Evolutionary conservation across 2,888 invertebrate species (phyloP).

Genomic region (Miltochrista miniata): DNA sequence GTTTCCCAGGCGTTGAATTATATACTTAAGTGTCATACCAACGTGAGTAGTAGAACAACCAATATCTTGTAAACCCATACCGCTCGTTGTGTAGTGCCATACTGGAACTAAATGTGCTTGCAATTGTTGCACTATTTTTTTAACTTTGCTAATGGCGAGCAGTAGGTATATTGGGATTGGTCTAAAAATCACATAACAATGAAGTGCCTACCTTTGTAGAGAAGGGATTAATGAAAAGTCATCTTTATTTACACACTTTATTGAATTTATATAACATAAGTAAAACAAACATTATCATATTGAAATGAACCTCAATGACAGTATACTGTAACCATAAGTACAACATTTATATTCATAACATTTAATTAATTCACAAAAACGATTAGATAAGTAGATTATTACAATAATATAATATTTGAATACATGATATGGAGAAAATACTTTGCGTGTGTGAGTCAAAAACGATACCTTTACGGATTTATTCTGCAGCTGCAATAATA

Average conservation of each 20-base stretch:
- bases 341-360: conserved; percentile 79
- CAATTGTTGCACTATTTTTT: too few species aligned
- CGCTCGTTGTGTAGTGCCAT: too few species aligned
- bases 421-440: conserved; percentile 54
- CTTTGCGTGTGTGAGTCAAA: conserved; percentile 39
- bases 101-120: too few species aligned
- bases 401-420: conserved; percentile 69
- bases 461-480: conserved; percentile 22
- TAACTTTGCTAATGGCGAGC: too few species aligned
- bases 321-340: conserved; percentile 79
- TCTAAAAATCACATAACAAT: too few species aligned
- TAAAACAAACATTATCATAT: conserved; percentile 79
- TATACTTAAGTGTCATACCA: too few species aligned
- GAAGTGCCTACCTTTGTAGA: too few species aligned
- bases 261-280: conserved; percentile 78
- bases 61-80: too few species aligned
- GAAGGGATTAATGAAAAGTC: too few species aligned
- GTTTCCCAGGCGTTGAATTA: too few species aligned
- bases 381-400: conserved; percentile 80
- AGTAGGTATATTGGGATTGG: too few species aligned
- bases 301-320: conserved; percentile 74
- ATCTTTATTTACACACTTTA: conserved; percentile 82
- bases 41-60: too few species aligned
- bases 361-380: conserved; percentile 77
- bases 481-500: conserved; percentile 7